Conservation (phyloP, 2,113 vertebrate species). For the Corythoichthys haematopterus region DNA sequence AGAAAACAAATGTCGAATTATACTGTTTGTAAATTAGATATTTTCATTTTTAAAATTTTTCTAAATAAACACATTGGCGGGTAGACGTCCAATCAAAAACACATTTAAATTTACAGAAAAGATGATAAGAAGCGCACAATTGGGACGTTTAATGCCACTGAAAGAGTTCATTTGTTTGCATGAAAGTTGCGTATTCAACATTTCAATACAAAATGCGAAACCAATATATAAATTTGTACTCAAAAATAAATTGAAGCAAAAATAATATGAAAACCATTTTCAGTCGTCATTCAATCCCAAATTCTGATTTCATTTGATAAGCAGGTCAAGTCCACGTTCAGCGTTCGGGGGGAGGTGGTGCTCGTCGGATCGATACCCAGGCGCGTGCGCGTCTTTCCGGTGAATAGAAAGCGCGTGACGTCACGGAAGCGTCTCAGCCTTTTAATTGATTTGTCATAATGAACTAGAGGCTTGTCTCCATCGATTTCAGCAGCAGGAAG, state of each 20-base stretch:
- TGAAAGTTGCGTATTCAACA: too few species aligned
- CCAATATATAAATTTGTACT: background rate
- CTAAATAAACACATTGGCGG: too few species aligned
- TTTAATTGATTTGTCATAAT: conserved; percentile 77
- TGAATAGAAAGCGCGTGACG: background rate
- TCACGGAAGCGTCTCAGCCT: background rate
- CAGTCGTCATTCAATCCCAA: background rate
- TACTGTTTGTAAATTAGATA: too few species aligned
- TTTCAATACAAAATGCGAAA: background rate
- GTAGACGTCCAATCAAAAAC: too few species aligned
- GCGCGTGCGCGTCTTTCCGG: background rate
- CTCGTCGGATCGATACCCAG: background rate
- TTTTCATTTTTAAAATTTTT: too few species aligned
- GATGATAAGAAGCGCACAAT: too few species aligned
- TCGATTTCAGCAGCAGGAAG: conserved; percentile 61
- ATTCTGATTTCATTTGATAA: background rate
- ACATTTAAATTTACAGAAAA: too few species aligned
- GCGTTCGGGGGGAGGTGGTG: background rate
- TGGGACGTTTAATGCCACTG: too few species aligned
- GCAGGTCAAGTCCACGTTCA: background rate
- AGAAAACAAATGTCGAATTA: too few species aligned
- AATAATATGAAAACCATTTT: background rate
- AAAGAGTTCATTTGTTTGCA: too few species aligned
- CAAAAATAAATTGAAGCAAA: background rate
- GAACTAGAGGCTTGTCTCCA: conserved; percentile 67